These are phyloP conservation scores for Actias luna DNA, from an alignment of 2,888 invertebrate genomes.

Conservation along the genomic window DNA sequence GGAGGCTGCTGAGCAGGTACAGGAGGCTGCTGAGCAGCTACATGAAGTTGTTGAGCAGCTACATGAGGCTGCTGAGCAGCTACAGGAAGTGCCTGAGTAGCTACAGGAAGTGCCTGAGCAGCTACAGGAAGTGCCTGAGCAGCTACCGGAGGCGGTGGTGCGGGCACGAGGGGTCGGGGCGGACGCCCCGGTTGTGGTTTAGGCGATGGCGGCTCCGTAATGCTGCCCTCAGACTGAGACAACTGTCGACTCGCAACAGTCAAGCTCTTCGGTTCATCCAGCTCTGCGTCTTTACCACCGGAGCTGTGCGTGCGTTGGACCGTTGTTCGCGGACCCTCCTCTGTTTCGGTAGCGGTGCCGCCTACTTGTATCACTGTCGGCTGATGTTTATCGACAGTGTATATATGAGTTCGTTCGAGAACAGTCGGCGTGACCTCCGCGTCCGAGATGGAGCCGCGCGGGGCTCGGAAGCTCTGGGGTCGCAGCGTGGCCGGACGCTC, in stretches of 20 bases:
- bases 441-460: conserved; percentile 55
- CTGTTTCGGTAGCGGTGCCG: conserved; percentile 32
- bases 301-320: conserved; percentile 76
- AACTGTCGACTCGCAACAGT: conserved; percentile 67
- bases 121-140: conserved; percentile 38
- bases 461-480: conserved; percentile 78
- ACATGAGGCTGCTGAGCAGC: conserved; percentile 62
- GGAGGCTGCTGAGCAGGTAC: conserved; percentile 38
- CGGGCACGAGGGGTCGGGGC: conserved; percentile 56
- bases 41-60: too few relatives aligned
- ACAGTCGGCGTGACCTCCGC: conserved; percentile 63
- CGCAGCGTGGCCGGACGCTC: conserved; percentile 88
- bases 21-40: conserved; percentile 28
- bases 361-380: conserved; percentile 85
- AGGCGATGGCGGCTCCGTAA: conserved; percentile 77
- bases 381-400: conserved; percentile 88
- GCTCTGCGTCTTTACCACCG: conserved; percentile 68
- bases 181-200: conserved; percentile 54
- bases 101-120: conserved; percentile 32
- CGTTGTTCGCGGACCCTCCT: conserved; percentile 54
- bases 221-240: conserved; percentile 83
- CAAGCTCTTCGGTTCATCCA: conserved; percentile 63
- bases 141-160: conserved; percentile 57
- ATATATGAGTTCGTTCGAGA: conserved; percentile 86
- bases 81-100: conserved; percentile 49